Base-by-base conservation (phyloP, 2,797 vertebrate species). In the Intellagama lesueurii region DNA sequence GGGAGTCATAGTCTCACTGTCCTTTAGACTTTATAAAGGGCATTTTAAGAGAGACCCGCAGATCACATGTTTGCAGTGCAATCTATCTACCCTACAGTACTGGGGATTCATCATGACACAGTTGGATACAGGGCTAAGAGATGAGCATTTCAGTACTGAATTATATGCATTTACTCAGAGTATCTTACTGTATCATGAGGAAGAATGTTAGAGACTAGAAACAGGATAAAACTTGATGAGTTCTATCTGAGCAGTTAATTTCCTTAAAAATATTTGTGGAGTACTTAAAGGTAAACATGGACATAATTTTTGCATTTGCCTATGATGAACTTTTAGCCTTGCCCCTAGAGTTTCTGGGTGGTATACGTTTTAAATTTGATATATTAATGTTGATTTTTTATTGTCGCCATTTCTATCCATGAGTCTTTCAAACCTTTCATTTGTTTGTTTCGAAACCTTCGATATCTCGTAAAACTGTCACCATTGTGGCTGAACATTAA, bases 391-490 rank as follows among this genome's bases (percentile, higher is more conserved):
- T 97, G 97, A 97, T 96, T 97, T 98, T 97, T 98, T 98, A 98
- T 98, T 98, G 97, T 97, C 96, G 97, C 96, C 7, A 11, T 97
- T 97, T 96, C 96, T 97, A 96, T 98, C 97, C 96, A 72, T 96
- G 93, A 80, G 81, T 94, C 96, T 97, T 98, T 98, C 98, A 98
- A 97, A 98, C 97, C 97, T 98, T 98, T 98, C 98, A 97, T 97
- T 98, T 97, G 98, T 97, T 97, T 97, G 97, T 97, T 97, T 98
- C 98, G 98, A 94, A 97, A 95, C 97, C 97, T 97, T 93, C 96
- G 96, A 93, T 92, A 86, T 97, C 95, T 98, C 97, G 96, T 99
- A 99, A 99, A 99, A 98, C 98, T 99, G 99, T 99, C 98, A 98
- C 98, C 98, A 98, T 98, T 94, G 98, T 98, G 96, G 97, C 97